These are phyloP conservation scores for Schizaphis graminum DNA, from an alignment of 2,888 invertebrate species.

Conservation along the genomic window DNA sequence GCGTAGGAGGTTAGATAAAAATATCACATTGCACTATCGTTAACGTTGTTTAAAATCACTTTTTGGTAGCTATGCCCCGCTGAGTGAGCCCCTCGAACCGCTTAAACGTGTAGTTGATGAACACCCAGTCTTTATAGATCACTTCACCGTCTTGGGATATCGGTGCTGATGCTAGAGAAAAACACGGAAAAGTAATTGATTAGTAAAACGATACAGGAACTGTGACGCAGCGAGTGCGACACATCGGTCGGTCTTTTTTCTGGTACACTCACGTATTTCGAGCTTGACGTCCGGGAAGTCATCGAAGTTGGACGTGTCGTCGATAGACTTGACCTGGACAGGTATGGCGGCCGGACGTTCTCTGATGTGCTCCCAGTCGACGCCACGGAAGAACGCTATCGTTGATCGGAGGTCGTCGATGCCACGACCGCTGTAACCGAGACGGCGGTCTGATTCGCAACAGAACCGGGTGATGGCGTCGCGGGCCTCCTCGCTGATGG, in stretches of 20 bases:
- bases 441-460: conserved; percentile 93
- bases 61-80: conserved; percentile 85
- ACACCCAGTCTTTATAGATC: conserved; percentile 97
- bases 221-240: background rate
- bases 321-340: conserved; percentile 97
- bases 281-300: conserved; percentile 99
- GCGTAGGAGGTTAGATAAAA: conserved; percentile 58
- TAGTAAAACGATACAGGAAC: background rate
- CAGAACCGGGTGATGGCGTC: conserved; percentile 97
- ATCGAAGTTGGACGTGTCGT: conserved; percentile 99
- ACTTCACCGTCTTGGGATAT: conserved; percentile 91
- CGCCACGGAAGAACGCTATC: conserved; percentile 94
- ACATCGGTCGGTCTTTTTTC: background rate
- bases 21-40: conserved; percentile 64
- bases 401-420: conserved; percentile 91
- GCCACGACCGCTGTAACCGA: conserved; percentile 79
- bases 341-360: conserved; percentile 98
- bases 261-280: conserved; percentile 89
- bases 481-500: conserved; percentile 97
- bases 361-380: conserved; percentile 99
- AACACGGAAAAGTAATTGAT: conserved; percentile 67
- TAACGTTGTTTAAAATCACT: conserved; percentile 72
- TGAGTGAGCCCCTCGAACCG: conserved; percentile 98
- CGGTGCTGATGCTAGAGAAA: conserved; percentile 83
- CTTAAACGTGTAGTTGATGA: conserved; percentile 99